Evolutionary conservation across 2,888 invertebrate species (phyloP), one percentile per base, ranked within the genome.

Genomic region (Euplexia lucipara): DNA sequence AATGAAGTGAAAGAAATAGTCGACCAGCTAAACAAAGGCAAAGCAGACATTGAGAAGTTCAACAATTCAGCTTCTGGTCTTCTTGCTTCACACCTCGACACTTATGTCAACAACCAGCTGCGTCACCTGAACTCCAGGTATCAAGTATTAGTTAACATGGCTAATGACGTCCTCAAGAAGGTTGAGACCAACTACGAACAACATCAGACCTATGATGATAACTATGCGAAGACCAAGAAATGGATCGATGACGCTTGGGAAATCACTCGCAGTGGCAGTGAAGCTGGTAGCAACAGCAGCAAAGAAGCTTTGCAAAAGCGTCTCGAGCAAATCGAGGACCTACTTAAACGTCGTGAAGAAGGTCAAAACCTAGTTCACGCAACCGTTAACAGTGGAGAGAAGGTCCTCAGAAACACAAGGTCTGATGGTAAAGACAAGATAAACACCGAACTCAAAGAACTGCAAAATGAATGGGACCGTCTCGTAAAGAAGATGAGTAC

Each of bases 381-480:
- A 0, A 98, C 98, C 0, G 97, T 98, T 0, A 98, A 98, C 84
- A 98, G 97, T 84, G 98, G 98, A 9, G 99, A 99, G 86, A 99
- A 98, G 90, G 98, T 98, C 0, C 94, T 98, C 30, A 95, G 98
- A 57, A 98, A 98, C 73, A 98, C 98, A 0, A 96, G 98, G 66
- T 98, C 98, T 1, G 98, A 98, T 85, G 99, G 99, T 0, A 96
- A 97, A 58, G 99, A 99, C 85, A 96, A 96, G 53, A 98, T 99
- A 56, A 98, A 98, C 81, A 96, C 96, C 26, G 98, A 98, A 91
- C 95, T 99, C 75, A 98, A 98, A 88, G 98, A 98, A 85, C 96
- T 99, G 34, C 98, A 99, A 92, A 97, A 96, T 65, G 98, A 99
- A 83, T 99, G 99, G 99, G 98, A 99, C 86, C 96, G 98, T 69